Conservation (phyloP, 2,113 vertebrate genomes). For the Mionectes macconnelli region DNA sequence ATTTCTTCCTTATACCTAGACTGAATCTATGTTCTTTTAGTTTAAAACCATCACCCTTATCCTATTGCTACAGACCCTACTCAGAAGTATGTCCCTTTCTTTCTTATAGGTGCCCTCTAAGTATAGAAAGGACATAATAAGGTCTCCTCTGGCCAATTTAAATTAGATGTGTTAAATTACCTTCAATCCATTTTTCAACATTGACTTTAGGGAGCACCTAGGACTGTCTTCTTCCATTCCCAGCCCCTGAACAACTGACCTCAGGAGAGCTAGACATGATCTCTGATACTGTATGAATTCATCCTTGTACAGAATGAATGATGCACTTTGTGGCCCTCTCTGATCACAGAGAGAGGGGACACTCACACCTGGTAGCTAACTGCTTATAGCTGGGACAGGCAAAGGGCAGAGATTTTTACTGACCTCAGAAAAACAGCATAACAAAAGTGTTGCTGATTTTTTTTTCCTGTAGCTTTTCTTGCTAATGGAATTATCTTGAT, state of each 20-base stretch:
- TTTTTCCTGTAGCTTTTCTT: background rate
- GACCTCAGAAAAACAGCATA: background rate
- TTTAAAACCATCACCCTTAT: background rate
- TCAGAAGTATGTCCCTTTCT: background rate
- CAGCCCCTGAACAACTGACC: background rate
- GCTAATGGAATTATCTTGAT: background rate
- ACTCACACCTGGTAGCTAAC: background rate
- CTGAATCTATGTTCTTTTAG: background rate
- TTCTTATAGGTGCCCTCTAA: background rate
- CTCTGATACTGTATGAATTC: background rate
- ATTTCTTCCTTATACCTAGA: background rate
- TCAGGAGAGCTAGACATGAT: background rate
- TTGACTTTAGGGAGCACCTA: background rate
- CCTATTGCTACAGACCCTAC: background rate
- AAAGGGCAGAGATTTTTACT: background rate
- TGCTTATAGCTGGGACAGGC: background rate
- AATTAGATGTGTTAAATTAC: background rate
- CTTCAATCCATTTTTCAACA: background rate
- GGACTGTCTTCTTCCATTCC: background rate
- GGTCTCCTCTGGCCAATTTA: background rate
- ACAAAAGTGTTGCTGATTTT: background rate
- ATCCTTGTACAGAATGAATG: background rate
- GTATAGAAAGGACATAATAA: background rate
- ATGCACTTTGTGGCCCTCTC: background rate
- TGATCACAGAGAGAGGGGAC: background rate